phyloP scores from a whole-genome alignment of 2,797 vertebrate species.

The Cheirogaleus major region DNA sequence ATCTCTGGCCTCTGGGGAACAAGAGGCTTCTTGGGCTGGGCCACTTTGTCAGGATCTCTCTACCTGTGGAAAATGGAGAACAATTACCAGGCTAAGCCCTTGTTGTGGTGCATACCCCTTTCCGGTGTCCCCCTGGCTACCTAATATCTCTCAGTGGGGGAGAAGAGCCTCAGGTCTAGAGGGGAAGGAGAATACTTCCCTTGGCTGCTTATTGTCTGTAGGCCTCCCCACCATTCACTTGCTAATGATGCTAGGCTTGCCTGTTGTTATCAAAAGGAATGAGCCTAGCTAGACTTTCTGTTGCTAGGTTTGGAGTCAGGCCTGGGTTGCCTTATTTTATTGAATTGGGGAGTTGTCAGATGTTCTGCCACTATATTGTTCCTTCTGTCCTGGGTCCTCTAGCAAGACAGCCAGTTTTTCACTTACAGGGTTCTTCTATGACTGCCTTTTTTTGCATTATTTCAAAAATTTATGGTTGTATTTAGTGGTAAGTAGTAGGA shows the following conservation, averaged over 20 bases:
- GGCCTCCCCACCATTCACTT: neutral
- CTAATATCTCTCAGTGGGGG: neutral
- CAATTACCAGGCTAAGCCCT: neutral
- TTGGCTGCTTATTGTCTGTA: neutral
- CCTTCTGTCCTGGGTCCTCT: neutral
- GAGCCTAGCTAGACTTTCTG: neutral
- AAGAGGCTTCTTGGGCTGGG: neutral
- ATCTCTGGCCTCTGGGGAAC: neutral
- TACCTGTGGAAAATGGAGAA: neutral
- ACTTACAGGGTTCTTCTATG: neutral
- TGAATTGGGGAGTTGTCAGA: neutral
- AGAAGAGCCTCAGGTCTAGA: neutral
- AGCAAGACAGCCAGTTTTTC: neutral
- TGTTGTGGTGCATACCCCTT: neutral
- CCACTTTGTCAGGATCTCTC: neutral
- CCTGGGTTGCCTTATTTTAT: neutral
- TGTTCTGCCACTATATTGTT: neutral
- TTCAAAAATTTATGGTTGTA: neutral
- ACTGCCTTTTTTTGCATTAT: neutral
- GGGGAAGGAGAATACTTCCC: neutral
- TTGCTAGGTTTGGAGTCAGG: neutral
- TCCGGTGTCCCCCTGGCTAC: neutral
- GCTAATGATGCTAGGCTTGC: neutral
- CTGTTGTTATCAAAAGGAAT: neutral
- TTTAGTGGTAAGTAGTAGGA: neutral